phyloP scores from a whole-genome alignment of 2,797 vertebrate genomes.

The Uromys caudimaculatus region DNA sequence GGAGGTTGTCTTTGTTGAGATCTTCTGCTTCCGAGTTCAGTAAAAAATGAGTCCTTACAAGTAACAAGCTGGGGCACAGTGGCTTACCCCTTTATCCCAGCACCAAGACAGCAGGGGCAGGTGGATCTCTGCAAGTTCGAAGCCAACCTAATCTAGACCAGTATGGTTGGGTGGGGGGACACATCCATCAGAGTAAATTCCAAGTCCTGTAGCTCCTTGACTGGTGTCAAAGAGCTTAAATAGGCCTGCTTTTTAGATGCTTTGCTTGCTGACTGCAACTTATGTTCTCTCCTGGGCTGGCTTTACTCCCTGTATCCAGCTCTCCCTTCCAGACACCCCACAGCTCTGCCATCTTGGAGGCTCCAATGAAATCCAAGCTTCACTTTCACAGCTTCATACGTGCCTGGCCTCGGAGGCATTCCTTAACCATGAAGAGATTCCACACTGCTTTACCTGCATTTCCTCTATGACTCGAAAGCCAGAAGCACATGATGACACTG shows the following conservation, averaged over 20 bases:
- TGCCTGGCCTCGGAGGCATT: background rate
- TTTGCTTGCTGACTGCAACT: background rate
- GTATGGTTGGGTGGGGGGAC: rapidly evolving
- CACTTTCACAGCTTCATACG: background rate
- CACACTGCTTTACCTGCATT: background rate
- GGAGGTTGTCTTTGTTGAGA: background rate
- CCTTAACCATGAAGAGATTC: background rate
- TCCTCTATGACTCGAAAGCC: background rate
- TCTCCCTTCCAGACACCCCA: background rate
- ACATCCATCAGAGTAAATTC: background rate
- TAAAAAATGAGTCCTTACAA: background rate
- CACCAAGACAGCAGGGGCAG: background rate
- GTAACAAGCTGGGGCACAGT: background rate
- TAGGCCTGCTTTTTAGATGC: background rate
- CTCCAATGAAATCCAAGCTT: background rate
- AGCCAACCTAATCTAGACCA: background rate
- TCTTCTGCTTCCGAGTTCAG: background rate
- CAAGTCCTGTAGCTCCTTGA: background rate
- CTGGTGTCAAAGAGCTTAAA: background rate
- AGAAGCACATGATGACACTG: background rate
- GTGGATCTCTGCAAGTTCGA: background rate
- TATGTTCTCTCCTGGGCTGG: background rate
- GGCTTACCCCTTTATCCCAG: background rate
- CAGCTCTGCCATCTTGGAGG: background rate
- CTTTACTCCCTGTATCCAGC: background rate